Conservation (phyloP, 37 sponge, comb jelly and placozoan genomes). For the Ianthella basta region DNA sequence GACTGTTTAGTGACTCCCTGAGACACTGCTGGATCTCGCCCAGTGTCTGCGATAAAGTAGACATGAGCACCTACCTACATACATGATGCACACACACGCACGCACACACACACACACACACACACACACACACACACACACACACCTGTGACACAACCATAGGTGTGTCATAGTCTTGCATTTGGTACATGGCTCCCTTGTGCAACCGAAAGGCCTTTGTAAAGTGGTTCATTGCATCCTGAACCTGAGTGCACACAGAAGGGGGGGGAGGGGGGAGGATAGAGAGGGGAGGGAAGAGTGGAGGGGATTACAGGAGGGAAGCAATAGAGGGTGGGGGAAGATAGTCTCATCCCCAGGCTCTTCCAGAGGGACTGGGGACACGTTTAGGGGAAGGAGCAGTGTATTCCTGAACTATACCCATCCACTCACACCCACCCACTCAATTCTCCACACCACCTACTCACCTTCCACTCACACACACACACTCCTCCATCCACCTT, state of each 20-base stretch:
- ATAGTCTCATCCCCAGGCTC: too few species aligned
- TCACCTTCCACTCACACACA: too few species aligned
- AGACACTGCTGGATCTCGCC: constrained; percentile 9
- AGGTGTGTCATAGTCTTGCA: neutral
- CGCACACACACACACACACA: neutral
- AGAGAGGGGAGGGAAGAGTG: too few species aligned
- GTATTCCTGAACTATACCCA: too few species aligned
- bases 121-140: neutral
- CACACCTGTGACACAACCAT: neutral
- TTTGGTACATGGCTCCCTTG: constrained; percentile 3
- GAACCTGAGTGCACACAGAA: constrained; percentile 35
- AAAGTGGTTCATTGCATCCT: constrained; percentile 74
- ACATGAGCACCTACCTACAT: neutral
- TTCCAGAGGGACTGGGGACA: too few species aligned
- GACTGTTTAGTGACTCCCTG: neutral
- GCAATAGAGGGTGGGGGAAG: too few species aligned
- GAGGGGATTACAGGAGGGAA: too few species aligned
- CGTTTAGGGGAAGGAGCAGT: too few species aligned
- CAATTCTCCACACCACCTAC: too few species aligned
- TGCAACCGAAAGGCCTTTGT: constrained; percentile 12
- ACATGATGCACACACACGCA: neutral
- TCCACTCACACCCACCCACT: too few species aligned
- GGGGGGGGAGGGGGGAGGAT: too few species aligned
- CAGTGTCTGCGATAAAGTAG: neutral
- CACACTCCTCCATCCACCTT: too few species aligned